phyloP scores from a whole-genome alignment of 2,797 vertebrate genomes.

The Heliangelus exortis region DNA sequence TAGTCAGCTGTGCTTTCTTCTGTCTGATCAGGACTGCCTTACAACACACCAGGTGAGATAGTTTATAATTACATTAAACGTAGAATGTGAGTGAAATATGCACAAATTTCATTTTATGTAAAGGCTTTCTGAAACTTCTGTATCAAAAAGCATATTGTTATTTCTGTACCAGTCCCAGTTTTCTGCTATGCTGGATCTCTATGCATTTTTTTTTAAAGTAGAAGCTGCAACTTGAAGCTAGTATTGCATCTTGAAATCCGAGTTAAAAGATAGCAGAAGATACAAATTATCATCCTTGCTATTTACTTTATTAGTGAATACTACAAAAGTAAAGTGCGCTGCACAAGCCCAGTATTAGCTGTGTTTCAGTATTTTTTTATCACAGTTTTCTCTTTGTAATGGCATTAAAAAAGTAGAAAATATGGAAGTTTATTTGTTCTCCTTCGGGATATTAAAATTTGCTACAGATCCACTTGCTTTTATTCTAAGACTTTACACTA shows the following conservation, averaged over 20 bases:
- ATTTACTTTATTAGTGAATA: conserved; percentile 1
- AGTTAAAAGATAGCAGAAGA: background rate
- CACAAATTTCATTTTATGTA: background rate
- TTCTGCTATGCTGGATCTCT: background rate
- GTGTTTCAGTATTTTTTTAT: background rate
- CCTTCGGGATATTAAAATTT: background rate
- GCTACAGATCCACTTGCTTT: background rate
- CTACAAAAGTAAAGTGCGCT: background rate
- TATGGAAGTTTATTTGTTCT: background rate
- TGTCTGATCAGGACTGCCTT: background rate
- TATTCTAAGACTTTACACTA: background rate
- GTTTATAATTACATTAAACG: background rate
- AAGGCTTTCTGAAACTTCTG: background rate
- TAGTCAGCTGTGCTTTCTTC: background rate
- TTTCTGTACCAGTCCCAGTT: background rate
- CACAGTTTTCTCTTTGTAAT: background rate
- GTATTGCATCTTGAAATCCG: background rate
- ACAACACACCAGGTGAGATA: background rate
- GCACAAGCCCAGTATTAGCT: background rate
- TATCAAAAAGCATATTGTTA: background rate
- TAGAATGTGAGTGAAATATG: background rate
- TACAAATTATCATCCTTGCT: background rate
- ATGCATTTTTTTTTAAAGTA: background rate
- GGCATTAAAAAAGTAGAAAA: background rate
- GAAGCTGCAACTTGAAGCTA: background rate